Base-by-base conservation (phyloP, 2,888 invertebrate species). In the Eucriotettix oculatus region DNA sequence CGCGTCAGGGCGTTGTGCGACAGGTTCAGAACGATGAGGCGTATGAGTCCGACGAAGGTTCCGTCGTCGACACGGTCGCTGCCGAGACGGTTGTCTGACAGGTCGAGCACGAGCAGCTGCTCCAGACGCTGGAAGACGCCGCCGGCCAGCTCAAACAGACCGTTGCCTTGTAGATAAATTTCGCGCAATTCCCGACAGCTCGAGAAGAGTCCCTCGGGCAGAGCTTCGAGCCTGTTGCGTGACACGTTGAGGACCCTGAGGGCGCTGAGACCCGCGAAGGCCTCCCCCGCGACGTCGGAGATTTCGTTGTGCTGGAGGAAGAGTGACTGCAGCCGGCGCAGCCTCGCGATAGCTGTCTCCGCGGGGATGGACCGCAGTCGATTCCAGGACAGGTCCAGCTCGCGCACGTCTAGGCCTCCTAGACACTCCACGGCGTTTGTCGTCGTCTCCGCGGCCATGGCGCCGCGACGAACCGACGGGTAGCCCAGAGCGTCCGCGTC, bases 1-100 rank as follows among this genome's bases (percentile, higher is more conserved):
- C 87, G 81, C 0, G 88, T 89, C 44, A 94, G 73, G n/a, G 85
- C 83, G 70, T 94, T 94, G 71, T 88, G 87, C 2, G 90, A 87
- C 65, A 93, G 75, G 74, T 92, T 90, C 67, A 93, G 77, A 56
- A 92, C 84, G 68, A 92, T 89, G 67, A 90, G 78, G 14, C 91
- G 81, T 66, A 93, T 87, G 64, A 93, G 77, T 63, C 91, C 91
- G 65, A 86, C 80, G 72, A 93, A 92, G 40, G 90, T 90, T 58
- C 86, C 86, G 61, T 89, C 87, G 70, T 90, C 89, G 64, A 93
- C 82, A 70, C 87, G 88, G 69, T 85, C 86, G 69, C 89, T 90
- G 60, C 87, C 86, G 65, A 94, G 78, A 70, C 87, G 88, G 75
- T 93, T 93, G 67, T 84, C 85, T 52, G 88, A 88, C 67, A 93